Conservation (phyloP, 2,113 vertebrate species). For the Heteronetta atricapilla region DNA sequence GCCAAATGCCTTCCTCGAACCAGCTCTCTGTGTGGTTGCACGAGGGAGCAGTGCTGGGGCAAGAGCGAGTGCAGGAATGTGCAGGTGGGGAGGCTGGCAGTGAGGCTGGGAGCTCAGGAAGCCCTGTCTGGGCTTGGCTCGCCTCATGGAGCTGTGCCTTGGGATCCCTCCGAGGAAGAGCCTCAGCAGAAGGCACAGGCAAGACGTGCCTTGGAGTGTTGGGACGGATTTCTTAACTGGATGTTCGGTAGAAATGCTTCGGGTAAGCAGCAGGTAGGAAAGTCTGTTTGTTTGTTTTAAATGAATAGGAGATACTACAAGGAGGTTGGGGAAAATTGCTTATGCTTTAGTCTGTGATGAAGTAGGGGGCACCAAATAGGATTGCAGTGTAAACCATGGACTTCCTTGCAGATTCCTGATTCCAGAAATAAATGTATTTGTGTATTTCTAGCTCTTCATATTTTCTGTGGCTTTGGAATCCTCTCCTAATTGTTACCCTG, state of each 20-base stretch:
- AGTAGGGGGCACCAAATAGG: neutral
- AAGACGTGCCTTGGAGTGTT: neutral
- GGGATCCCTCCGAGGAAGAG: neutral
- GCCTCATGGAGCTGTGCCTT: neutral
- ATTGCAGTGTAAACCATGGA: neutral
- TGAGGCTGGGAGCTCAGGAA: slow-evolving; percentile 1
- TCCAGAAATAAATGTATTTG: neutral
- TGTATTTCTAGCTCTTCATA: neutral
- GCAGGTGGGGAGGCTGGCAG: neutral
- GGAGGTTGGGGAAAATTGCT: neutral
- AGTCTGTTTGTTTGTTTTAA: neutral
- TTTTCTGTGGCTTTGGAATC: slow-evolving; percentile 17
- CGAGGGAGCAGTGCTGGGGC: neutral
- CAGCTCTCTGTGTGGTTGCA: neutral
- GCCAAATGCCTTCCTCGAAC: neutral
- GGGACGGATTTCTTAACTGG: neutral
- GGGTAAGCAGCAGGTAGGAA: neutral
- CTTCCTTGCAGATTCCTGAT: neutral
- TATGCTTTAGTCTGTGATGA: neutral
- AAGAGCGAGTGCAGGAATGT: neutral
- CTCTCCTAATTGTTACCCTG: neutral
- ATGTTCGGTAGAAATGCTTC: neutral
- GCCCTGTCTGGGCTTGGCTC: neutral
- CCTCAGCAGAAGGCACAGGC: neutral
- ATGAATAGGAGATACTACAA: neutral